Base-by-base conservation (phyloP, 2,888 invertebrate species). In the Craniophora ligustri region DNA sequence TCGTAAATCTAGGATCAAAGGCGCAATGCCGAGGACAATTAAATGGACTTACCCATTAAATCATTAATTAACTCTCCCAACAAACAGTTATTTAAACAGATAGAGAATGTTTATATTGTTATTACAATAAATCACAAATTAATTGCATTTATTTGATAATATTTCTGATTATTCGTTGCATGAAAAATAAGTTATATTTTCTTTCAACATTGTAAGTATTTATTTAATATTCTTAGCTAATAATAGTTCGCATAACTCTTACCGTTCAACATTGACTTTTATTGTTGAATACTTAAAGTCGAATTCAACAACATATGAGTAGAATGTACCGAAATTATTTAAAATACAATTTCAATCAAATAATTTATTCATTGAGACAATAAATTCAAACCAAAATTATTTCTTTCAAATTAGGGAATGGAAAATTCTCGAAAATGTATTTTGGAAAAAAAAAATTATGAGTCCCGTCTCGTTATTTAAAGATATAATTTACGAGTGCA, bases 401-500 rank as follows among this genome's bases (percentile, higher is more conserved):
- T 26, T n/a, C 4, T 26, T 5, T 21, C 13, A 55, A 63, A 55
- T 40, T 63, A 5, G 13, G 26, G 21, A 13, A 26, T 8, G 11
- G 19, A 48, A 48, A 50, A 30, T 51, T 41, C 21, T 23, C 5
- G 42, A 48, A 44, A 58, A 65, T 51, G 47, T 48, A 16, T n/a
- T 57, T 59, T 60, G 40, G 38, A 57, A 35, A 8, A 34, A 23
- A n/a, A 23, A 4, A 18, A 38, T 40, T 49, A 60, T 73, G 67
- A 75, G 71, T n/a, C 39, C 56, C 41, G 60, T 75, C 72, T 57
- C 51, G 71, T 72, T 67, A 69, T 75, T 64, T 50, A 44, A 62
- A 51, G 54, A 74, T 70, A 63, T 70, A 68, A 76, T 79, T 79
- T 79, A 78, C 56, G 76, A 71, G 76, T 65, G 75, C 74, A 72